These are phyloP conservation scores for Cydia splendana DNA, from an alignment of 1,140 invertebrate genomes.

Conservation along the genomic window DNA sequence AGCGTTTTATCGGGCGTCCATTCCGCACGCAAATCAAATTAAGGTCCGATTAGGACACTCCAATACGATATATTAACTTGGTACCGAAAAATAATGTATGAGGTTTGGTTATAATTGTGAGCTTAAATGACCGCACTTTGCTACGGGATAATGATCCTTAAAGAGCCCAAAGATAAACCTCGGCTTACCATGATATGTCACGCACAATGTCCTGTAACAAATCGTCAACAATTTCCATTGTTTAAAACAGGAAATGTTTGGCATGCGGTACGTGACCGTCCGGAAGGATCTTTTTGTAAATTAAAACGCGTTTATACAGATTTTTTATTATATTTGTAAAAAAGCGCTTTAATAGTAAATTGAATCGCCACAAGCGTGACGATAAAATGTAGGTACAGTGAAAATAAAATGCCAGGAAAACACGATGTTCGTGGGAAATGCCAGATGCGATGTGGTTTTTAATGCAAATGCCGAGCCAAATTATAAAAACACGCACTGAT, in stretches of 20 bases:
- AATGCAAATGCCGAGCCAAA: background rate
- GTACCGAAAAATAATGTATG: slow-evolving; percentile 36
- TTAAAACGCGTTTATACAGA: background rate
- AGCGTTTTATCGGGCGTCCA: slow-evolving; percentile 58
- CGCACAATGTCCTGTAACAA: background rate
- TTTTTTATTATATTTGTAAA: background rate
- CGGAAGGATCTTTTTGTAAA: background rate
- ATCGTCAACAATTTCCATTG: background rate
- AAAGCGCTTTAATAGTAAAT: background rate
- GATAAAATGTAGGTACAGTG: background rate
- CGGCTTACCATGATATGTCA: slow-evolving; percentile 3
- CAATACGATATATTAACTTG: slow-evolving; percentile 45
- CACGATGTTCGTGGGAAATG: background rate
- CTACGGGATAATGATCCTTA: background rate
- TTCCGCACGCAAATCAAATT: slow-evolving; percentile 65
- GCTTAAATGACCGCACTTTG: slow-evolving; percentile 12
- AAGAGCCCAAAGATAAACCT: background rate
- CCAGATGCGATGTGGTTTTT: background rate
- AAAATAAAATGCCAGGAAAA: slow-evolving; percentile 8
- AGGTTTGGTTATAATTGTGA: background rate
- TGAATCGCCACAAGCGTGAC: background rate
- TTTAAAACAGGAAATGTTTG: background rate
- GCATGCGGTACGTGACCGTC: background rate
- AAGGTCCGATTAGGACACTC: slow-evolving; percentile 52
- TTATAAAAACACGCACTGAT: background rate